Evolutionary conservation across 2,888 invertebrate species (phyloP).

Genomic region (Luffia ferchaultella): DNA sequence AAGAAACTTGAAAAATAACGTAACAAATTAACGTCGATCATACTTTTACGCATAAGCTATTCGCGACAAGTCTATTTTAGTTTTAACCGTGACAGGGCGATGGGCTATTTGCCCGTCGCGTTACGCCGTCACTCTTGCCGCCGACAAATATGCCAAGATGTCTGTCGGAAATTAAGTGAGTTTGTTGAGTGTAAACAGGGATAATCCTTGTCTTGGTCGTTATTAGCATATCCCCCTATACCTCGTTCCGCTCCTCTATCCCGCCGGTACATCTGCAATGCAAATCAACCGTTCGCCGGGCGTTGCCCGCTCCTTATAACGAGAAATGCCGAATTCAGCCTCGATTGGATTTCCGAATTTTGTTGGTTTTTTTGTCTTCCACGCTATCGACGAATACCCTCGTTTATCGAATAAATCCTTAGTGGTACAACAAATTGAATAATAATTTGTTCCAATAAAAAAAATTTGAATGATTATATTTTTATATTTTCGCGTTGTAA

Average conservation of each 20-base stretch:
- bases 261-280: conserved; percentile 50
- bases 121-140: conserved; percentile 10
- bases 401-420: neutral
- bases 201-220: conserved; percentile 64
- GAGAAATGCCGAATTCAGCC: conserved; percentile 54
- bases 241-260: neutral
- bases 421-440: neutral
- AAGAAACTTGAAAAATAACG: no score
- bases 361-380: conserved; percentile 57
- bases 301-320: conserved; percentile 52
- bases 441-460: neutral
- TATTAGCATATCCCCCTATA: conserved; percentile 62
- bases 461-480: neutral
- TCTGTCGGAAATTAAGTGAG: conserved; percentile 61
- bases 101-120: neutral
- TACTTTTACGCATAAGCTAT: no score
- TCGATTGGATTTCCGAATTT: conserved; percentile 62
- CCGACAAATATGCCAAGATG: conserved; percentile 45
- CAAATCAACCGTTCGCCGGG: conserved; percentile 62
- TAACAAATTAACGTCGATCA: no score
- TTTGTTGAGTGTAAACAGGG: conserved; percentile 67
- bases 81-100: neutral
- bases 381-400: conserved; percentile 29
- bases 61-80: no score
- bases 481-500: neutral